Evolutionary conservation across 2,113 vertebrate genomes (phyloP).

Genomic region (Seriola quinqueradiata): DNA sequence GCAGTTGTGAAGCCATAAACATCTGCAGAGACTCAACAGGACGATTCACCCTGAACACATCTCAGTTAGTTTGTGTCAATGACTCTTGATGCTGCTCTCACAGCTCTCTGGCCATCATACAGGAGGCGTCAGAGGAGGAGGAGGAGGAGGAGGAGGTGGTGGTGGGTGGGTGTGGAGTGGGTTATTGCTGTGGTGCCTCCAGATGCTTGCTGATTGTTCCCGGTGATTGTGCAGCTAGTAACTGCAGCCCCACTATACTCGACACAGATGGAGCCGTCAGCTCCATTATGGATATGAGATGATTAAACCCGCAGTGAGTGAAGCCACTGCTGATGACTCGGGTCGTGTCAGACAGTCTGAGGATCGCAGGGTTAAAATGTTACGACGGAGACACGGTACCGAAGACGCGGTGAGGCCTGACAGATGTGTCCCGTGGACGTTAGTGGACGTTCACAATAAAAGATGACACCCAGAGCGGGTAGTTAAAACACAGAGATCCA

Average conservation of each 20-base stretch:
- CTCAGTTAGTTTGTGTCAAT: not conserved
- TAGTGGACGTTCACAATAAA: constrained; percentile 5
- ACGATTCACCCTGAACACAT: not conserved
- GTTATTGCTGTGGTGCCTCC: constrained; percentile 49
- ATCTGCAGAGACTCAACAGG: no score
- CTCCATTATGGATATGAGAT: constrained; percentile 67
- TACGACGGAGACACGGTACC: not conserved
- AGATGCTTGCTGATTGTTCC: constrained; percentile 77
- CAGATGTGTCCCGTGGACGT: not conserved
- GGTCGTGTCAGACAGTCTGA: constrained; percentile 22
- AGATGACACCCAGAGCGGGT: not conserved
- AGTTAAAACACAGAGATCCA: constrained; percentile 16
- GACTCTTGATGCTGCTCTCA: constrained; percentile 45
- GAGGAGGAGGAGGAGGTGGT: not conserved
- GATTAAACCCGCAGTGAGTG: constrained; percentile 71
- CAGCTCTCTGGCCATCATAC: constrained; percentile 25
- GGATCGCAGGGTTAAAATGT: constrained; percentile 40
- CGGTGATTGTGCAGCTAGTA: constrained; percentile 60
- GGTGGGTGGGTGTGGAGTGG: not conserved
- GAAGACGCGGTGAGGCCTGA: not conserved
- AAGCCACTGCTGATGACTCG: constrained; percentile 46
- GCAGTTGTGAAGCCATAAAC: no score
- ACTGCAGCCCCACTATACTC: constrained; percentile 53
- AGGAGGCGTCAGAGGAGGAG: constrained; percentile 31
- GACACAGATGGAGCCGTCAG: constrained; percentile 81